phyloP scores from a whole-genome alignment of 2,113 vertebrate species.

The Stegostoma tigrinum region DNA sequence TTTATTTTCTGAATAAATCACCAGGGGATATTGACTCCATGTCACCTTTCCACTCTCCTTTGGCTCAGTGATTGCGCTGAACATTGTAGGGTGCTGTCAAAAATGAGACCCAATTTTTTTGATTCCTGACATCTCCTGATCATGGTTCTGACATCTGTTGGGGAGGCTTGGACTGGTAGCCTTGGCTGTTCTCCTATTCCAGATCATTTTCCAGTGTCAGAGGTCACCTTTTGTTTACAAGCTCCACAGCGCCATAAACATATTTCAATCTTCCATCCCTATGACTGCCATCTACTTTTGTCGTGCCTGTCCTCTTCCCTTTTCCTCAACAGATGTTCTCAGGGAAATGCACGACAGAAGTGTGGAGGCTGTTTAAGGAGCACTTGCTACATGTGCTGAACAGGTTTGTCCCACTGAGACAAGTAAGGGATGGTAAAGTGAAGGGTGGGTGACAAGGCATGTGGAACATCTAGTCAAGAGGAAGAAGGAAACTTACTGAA shows the following conservation, averaged over 20 bases:
- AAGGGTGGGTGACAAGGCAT: too few species aligned
- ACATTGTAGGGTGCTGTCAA: neutral
- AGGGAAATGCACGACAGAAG: too few species aligned
- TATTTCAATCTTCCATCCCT: neutral
- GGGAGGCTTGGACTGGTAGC: neutral
- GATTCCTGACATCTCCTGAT: neutral
- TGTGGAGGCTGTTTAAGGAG: too few species aligned
- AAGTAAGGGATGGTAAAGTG: too few species aligned
- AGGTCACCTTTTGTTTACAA: neutral
- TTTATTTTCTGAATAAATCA: neutral
- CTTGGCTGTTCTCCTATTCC: neutral
- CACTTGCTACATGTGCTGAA: too few species aligned
- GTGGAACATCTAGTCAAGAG: too few species aligned
- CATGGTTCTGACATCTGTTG: neutral
- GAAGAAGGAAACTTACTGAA: too few species aligned
- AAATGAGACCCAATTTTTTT: neutral
- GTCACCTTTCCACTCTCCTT: neutral
- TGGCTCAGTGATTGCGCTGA: neutral
- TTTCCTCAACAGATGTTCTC: too few species aligned
- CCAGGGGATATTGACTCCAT: neutral
- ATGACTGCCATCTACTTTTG: too few species aligned
- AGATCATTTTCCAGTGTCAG: neutral
- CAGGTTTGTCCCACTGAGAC: too few species aligned
- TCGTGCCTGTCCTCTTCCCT: neutral
- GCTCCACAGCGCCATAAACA: neutral